phyloP scores from a whole-genome alignment of 2,888 invertebrate genomes.

The Andrena trimmerana region DNA sequence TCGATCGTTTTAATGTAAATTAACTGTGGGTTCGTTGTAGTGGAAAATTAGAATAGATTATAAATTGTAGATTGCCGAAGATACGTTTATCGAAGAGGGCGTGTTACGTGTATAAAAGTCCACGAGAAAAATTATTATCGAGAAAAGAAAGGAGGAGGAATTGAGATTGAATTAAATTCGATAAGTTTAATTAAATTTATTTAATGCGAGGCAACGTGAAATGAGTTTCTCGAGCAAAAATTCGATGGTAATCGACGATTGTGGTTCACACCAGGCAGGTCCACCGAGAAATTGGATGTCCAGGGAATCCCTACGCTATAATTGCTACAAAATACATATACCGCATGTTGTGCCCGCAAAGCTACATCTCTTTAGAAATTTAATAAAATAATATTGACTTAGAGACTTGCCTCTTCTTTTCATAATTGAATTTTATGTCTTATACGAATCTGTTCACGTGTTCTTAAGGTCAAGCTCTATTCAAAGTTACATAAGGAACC shows the following conservation, averaged over 20 bases:
- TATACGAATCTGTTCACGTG: too few species aligned
- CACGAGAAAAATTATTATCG: too few species aligned
- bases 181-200: constrained; percentile 39
- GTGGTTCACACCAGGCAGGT: constrained; percentile 25
- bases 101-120: too few species aligned
- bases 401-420: too few species aligned
- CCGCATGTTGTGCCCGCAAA: constrained; percentile 2
- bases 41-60: too few species aligned
- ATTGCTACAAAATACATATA: constrained; percentile 32
- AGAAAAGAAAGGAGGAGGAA: too few species aligned
- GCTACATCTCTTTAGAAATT: not conserved
- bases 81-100: too few species aligned
- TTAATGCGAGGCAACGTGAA: not conserved
- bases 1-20: constrained; percentile 8
- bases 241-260: constrained; percentile 40
- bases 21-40: not conserved
- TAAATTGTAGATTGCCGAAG: too few species aligned
- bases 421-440: too few species aligned
- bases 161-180: constrained; percentile 9
- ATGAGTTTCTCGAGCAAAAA: constrained; percentile 23
- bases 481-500: too few species aligned
- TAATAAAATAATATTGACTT: too few species aligned
- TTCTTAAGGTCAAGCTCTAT: too few species aligned
- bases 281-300: constrained; percentile 31
- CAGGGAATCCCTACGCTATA: constrained; percentile 24